A percentile compares a stretch with the other conserved stretches of the same genome.
Evolutionary conservation across 2,797 vertebrate genomes (phyloP).

Genomic region (Podargus strigoides): DNA sequence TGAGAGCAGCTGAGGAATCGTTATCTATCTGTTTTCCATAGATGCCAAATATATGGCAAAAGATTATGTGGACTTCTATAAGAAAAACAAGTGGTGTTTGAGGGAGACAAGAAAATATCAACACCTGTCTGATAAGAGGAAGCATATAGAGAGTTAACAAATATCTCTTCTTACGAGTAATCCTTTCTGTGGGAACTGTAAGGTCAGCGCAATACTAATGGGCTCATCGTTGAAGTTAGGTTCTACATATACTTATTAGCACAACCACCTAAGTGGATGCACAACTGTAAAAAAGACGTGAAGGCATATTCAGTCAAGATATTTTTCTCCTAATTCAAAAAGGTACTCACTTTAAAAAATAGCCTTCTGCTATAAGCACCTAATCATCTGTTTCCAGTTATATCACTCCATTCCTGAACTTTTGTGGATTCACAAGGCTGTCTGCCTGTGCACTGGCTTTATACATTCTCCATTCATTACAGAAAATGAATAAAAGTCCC

Average conservation of each 20-base stretch:
- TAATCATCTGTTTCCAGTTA: constrained; percentile 23
- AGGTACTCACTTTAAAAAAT: not conserved
- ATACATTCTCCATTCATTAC: not conserved
- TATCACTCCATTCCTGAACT: not conserved
- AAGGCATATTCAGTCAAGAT: not conserved
- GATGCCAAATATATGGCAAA: not conserved
- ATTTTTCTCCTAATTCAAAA: not conserved
- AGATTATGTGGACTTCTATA: not conserved
- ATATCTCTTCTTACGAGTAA: not conserved
- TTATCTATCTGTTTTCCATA: not conserved
- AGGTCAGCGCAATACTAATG: not conserved
- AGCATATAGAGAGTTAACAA: not conserved
- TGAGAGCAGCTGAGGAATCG: not conserved
- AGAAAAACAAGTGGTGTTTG: not conserved
- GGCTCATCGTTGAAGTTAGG: not conserved
- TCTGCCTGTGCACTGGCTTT: not conserved
- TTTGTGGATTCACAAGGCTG: not conserved
- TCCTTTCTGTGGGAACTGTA: not conserved
- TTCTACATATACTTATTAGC: not conserved
- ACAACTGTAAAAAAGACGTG: not conserved
- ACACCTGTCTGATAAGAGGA: not conserved
- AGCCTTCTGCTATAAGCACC: not conserved
- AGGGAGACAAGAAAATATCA: not conserved
- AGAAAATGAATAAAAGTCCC: constrained; percentile 42
- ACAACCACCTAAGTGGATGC: not conserved